A percentile compares a stretch with the other conserved stretches of the same genome.
Evolutionary conservation across 2,113 vertebrate genomes (phyloP).

Genomic region (Saguinus midas): DNA sequence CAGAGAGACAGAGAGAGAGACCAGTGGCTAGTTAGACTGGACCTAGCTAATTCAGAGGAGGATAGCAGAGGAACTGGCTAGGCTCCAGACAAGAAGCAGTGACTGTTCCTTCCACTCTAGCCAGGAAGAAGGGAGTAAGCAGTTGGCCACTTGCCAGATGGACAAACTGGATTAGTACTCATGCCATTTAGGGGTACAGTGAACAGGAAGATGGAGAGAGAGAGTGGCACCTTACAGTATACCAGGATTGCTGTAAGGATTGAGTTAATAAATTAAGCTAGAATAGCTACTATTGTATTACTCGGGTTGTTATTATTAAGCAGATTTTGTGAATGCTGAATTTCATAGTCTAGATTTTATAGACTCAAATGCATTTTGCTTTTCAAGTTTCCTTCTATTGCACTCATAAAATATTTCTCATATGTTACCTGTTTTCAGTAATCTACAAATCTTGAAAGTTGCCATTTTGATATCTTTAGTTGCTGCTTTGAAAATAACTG

Average conservation of each 20-base stretch:
- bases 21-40: not conserved
- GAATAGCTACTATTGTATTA: not conserved
- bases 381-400: not conserved
- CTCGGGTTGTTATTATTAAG: not conserved
- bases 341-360: not conserved
- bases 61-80: not conserved
- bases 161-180: not conserved
- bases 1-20: not conserved
- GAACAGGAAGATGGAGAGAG: not conserved
- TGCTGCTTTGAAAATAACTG: not conserved
- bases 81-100: not conserved
- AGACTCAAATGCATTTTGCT: not conserved
- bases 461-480: not conserved
- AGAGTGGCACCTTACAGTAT: not conserved
- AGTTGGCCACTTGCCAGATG: not conserved
- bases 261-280: not conserved
- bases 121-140: not conserved
- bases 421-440: conserved; percentile 1
- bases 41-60: not conserved
- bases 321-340: not conserved
- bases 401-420: not conserved
- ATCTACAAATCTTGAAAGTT: not conserved
- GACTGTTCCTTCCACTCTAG: not conserved
- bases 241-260: not conserved
- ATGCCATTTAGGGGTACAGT: not conserved